These are phyloP conservation scores for Nixonia krombeini DNA, from an alignment of 1,140 invertebrate genomes.

Conservation along the genomic window DNA sequence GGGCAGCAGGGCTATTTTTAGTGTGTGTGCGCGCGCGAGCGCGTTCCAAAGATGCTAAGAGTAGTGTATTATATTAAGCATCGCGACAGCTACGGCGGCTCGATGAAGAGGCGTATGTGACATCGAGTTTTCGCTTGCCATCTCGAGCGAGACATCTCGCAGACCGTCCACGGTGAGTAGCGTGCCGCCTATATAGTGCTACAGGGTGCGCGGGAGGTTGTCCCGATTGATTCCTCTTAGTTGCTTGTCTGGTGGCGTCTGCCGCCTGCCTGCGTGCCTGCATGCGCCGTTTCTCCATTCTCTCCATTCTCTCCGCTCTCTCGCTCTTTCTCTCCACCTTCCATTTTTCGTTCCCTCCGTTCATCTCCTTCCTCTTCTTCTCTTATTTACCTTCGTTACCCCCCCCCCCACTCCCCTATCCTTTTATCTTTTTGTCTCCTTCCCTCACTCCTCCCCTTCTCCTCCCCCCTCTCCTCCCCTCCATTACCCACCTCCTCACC, in stretches of 20 bases:
- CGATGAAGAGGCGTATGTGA: slow-evolving; percentile 62
- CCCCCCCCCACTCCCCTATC: too few species aligned
- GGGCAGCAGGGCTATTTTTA: slow-evolving; percentile 63
- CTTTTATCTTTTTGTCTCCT: too few species aligned
- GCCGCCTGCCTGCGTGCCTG: not conserved
- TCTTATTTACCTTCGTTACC: slow-evolving; percentile 11
- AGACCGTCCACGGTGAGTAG: slow-evolving; percentile 60
- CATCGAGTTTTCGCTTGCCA: slow-evolving; percentile 48
- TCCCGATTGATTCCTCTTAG: too few species aligned
- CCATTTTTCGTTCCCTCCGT: too few species aligned
- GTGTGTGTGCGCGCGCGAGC: slow-evolving; percentile 53
- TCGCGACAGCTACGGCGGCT: too few species aligned
- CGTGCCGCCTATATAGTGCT: not conserved
- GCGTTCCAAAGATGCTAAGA: slow-evolving; percentile 32
- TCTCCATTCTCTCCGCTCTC: too few species aligned
- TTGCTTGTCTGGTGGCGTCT: not conserved
- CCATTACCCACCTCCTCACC: too few species aligned
- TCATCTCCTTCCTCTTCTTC: not conserved
- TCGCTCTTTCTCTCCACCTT: too few species aligned
- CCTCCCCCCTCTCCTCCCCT: too few species aligned
- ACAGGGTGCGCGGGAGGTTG: not conserved
- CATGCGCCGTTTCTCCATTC: slow-evolving; percentile 3
- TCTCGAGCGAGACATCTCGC: slow-evolving; percentile 36
- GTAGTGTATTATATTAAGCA: slow-evolving; percentile 38
- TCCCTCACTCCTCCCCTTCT: too few species aligned